A percentile compares a stretch with the other conserved stretches of the same genome.
phyloP scores from a whole-genome alignment of 2,797 vertebrate genomes.

The Gallinago stenura region DNA sequence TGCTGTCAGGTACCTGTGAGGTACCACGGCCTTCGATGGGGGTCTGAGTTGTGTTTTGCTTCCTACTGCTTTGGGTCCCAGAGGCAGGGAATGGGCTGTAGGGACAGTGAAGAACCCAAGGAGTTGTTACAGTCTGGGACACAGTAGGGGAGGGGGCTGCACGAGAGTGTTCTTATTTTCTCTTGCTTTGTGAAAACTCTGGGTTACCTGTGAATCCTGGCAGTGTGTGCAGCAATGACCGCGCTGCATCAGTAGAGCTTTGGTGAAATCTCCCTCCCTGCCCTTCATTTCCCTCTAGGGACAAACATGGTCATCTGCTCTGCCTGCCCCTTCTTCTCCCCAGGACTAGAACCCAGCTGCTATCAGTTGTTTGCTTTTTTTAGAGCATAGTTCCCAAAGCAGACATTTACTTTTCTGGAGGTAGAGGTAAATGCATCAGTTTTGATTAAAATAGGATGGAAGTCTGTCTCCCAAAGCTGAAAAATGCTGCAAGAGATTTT shows the following conservation, averaged over 20 bases:
- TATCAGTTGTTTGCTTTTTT: too few relatives aligned
- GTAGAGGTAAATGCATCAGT: too few relatives aligned
- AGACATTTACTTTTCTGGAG: too few relatives aligned
- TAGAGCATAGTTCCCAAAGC: too few relatives aligned
- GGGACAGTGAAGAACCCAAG: background rate
- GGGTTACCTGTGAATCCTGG: background rate
- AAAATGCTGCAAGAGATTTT: background rate
- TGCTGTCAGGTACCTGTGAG: background rate
- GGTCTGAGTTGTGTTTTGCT: background rate
- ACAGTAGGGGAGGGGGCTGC: background rate
- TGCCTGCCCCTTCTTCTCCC: too few relatives aligned
- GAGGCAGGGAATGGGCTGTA: accelerated
- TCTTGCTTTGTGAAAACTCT: background rate
- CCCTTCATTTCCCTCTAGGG: too few relatives aligned
- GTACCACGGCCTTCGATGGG: accelerated
- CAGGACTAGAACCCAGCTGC: too few relatives aligned
- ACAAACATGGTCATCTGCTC: too few relatives aligned
- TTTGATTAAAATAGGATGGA: too few relatives aligned
- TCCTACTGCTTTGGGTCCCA: accelerated
- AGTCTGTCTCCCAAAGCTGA: too few relatives aligned
- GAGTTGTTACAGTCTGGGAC: background rate
- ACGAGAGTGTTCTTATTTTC: accelerated
- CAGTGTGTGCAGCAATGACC: background rate
- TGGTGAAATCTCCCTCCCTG: too few relatives aligned
- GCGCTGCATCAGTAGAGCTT: background rate